phyloP scores from a whole-genome alignment of 1,140 invertebrate genomes.

The Cyclargus thomasi region DNA sequence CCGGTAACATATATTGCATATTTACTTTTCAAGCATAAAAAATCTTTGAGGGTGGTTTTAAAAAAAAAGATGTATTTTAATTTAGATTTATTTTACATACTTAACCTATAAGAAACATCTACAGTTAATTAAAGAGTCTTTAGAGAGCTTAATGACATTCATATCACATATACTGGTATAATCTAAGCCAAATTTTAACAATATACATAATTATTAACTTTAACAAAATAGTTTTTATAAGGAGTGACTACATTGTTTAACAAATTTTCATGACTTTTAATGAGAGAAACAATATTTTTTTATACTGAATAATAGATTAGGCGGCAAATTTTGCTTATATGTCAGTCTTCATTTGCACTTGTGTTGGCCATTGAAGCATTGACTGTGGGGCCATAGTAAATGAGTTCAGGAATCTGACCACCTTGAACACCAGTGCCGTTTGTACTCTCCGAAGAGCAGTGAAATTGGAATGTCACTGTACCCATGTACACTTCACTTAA shows the following conservation, averaged over 20 bases:
- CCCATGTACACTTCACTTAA: constrained; percentile 93
- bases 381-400: constrained; percentile 89
- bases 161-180: constrained; percentile 68
- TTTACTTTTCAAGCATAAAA: too few species aligned
- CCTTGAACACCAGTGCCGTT: constrained; percentile 96
- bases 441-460: constrained; percentile 94
- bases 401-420: constrained; percentile 94
- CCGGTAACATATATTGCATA: background rate
- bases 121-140: constrained; percentile 35
- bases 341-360: constrained; percentile 65
- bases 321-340: constrained; percentile 39
- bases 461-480: constrained; percentile 94
- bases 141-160: constrained; percentile 71
- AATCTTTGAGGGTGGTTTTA: too few species aligned
- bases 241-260: constrained; percentile 27
- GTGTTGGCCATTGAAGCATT: constrained; percentile 48
- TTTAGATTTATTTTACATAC: constrained; percentile 19
- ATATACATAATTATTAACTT: constrained; percentile 59
- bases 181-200: constrained; percentile 52
- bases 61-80: background rate
- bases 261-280: constrained; percentile 25
- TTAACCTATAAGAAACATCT: constrained; percentile 31
- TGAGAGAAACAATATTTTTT: constrained; percentile 17
- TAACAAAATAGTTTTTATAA: constrained; percentile 45
- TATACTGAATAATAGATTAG: constrained; percentile 55